Percentiles rank a stretch among this genome's conserved stretches.
Conservation (phyloP, 2,797 vertebrate species). For the Nyctalus aviator region DNA sequence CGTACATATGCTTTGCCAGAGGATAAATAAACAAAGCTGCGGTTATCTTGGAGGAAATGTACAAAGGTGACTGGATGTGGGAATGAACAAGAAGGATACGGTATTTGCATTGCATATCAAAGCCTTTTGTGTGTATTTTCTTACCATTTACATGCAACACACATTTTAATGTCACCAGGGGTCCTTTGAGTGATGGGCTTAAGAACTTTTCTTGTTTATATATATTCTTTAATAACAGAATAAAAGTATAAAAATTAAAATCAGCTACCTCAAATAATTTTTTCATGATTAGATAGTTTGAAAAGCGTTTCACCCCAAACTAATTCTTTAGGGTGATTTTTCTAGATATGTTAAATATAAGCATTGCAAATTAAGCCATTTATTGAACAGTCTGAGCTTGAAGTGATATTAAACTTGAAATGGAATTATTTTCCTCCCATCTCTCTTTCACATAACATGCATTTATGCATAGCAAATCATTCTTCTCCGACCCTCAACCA, state of each 20-base stretch:
- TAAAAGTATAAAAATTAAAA: constrained; percentile 17
- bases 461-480: constrained; percentile 21
- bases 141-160: neutral
- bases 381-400: constrained; percentile 22
- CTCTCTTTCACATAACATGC: neutral
- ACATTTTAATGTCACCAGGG: constrained; percentile 18
- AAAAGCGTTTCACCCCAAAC: neutral
- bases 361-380: constrained; percentile 56
- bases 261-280: constrained; percentile 15
- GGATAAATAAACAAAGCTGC: neutral
- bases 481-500: neutral
- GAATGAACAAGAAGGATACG: neutral
- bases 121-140: neutral
- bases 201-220: neutral
- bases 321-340: neutral
- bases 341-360: constrained; percentile 37
- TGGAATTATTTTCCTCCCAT: constrained; percentile 18
- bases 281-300: neutral
- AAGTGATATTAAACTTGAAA: constrained; percentile 50
- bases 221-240: constrained; percentile 23
- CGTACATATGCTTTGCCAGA: neutral
- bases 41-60: neutral
- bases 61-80: neutral
- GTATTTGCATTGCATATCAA: neutral
- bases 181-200: neutral